Base-by-base conservation (phyloP, 2,797 vertebrate species). In the Acanthis flammea region DNA sequence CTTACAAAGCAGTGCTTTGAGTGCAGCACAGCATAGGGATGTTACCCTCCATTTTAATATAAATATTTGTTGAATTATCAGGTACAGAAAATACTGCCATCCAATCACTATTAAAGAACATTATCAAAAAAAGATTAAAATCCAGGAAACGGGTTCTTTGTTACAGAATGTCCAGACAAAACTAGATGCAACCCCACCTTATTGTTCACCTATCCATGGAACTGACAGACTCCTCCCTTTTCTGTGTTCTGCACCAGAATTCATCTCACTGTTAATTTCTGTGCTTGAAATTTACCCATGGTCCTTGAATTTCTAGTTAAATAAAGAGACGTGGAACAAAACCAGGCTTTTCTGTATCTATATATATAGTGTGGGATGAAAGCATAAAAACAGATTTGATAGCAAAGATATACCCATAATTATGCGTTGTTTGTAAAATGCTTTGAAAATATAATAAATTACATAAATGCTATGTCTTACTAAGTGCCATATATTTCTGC, bases 371-470 rank as follows among this genome's bases (percentile, higher is more conserved):
- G 55, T 88, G 54, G 47, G 42, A 85, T 68, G 75, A 66, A 30
- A 57, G 39, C 57, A 84, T 45, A 50, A 95, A 93, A 86, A 0
- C 72, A 91, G 72, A 86, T 78, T 78, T 72, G 55, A 86, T 30
- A 73, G 41, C 41, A 22, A 86, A 93, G 62, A 77, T 35, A 72
- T 39, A 70, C 16, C 48, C 63, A 45, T 75, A 86, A 91, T 88
- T 90, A 90, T 0, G 2, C 5, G 28, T 39, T 94, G 82, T 88
- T 94, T 90, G 48, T 27, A 92, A 92, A 92, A 74, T 35, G 39
- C 68, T 88, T 91, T 51, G 78, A 83, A 95, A 96, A 92, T 83
- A 70, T 70, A 93, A 35, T 18, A 60, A 66, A 73, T 94, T 96
- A 93, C 70, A 72, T 92, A 96, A 97, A 77, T 70, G 84, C 30